Evolutionary conservation across 2,888 invertebrate genomes (phyloP), one percentile per base, ranked within the genome.

Genomic region (Euzophera pinguis): DNA sequence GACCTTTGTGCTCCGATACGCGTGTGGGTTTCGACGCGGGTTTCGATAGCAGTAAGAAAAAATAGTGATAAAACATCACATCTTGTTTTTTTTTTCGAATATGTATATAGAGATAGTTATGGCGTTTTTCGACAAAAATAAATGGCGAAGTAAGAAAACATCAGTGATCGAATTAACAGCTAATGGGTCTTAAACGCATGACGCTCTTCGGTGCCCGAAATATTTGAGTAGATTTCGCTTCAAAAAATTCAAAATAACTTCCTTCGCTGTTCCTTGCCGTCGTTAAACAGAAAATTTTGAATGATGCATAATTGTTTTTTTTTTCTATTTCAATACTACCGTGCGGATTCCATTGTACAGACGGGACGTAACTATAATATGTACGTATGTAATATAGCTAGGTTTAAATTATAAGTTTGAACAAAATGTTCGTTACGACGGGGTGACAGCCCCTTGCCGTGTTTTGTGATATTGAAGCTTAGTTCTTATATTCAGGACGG

Each of bases 381-480:
- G 56, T 58, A 58, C 50, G 59, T 59, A 58, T 58, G 56, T 58
- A 53, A 57, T 55, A 75, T 78, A 78, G 75, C 61, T 83, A 82
- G 78, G 63, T 73, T 64, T 73, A 78, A 82, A 81, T 80, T 77
- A 61, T 81, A 77, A 78, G 69, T 78, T 70, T 78, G 84, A 85
- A 81, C 84, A 84, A 84, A 82, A 67, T 58, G 74, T 78, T 80
- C 73, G 72, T 54, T 61, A 60, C 62, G 60, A 53, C 63, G 60
- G 63, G 65, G 62, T 58, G 48, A 56, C 50, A 39, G 52, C 58
- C 62, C 62, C 55, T 59, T 61, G 62, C 63, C 64, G 64, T 61
- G 60, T 65, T 65, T 62, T 75, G 75, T 76, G 76, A 78, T 75
- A 77, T 67, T 65, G 65, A 58, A 58, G 43, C 53, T 52, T 59